Percentiles rank a stretch among this genome's conserved stretches.
Evolutionary conservation across 2,797 vertebrate species (phyloP).

Genomic region (Carapus acus): DNA sequence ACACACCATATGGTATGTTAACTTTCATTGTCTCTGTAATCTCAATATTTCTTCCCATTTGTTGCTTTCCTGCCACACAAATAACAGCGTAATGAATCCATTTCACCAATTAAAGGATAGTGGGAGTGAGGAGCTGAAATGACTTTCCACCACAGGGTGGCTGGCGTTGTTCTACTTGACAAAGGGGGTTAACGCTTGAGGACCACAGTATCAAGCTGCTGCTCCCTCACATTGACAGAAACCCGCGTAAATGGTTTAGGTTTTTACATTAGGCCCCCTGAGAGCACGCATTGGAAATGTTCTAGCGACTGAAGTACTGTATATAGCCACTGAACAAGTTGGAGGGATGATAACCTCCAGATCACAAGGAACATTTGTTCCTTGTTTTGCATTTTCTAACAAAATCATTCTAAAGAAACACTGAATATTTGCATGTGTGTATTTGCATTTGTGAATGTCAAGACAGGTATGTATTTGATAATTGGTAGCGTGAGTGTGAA

Average conservation of each 20-base stretch:
- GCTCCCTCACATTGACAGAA: constrained; percentile 19
- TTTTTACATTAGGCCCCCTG: constrained; percentile 6
- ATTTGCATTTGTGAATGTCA: too few relatives aligned
- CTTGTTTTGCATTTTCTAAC: too few relatives aligned
- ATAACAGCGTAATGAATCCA: constrained; percentile 31
- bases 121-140: constrained; percentile 21
- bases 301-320: constrained; percentile 7
- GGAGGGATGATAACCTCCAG: constrained; percentile 13
- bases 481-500: too few relatives aligned
- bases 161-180: constrained; percentile 11
- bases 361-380: constrained; percentile 2
- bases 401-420: too few relatives aligned
- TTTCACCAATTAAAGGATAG: constrained; percentile 28
- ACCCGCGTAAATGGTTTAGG: constrained; percentile 22
- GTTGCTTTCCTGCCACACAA: constrained; percentile 38
- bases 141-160: constrained; percentile 15
- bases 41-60: constrained; percentile 38
- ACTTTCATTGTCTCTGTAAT: constrained; percentile 37
- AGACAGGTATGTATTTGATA: too few relatives aligned
- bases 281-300: constrained; percentile 15
- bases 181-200: constrained; percentile 32
- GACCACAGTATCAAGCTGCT: constrained; percentile 8
- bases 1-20: constrained; percentile 64
- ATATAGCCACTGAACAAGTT: constrained; percentile 6
- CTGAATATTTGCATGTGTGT: too few relatives aligned